Evolutionary conservation across 2,113 vertebrate genomes (phyloP), one percentile per base, ranked within the genome.

Genomic region (Raja brachyura): DNA sequence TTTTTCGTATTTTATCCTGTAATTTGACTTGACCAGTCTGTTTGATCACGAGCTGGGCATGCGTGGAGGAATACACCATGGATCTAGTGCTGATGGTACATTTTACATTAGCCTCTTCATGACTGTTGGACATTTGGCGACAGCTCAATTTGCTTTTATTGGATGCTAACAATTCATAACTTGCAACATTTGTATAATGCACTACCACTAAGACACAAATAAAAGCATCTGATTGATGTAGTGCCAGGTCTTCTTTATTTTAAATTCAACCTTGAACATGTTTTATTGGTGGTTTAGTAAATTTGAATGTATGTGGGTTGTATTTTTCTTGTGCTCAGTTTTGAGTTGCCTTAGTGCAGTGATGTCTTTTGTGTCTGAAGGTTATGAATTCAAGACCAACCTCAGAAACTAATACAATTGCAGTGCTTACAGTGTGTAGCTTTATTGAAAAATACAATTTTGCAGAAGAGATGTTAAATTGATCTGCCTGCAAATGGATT

Each of bases 81-180:
- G 73, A 39, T 92, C 20, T 92, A 7, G 33, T 18, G 66, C 68
- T 92, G 90, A 74, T 73, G 14, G 31, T 13, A 74, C 39, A 48
- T 74, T 92, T 92, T 73, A 6, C 20, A 90, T 90, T 90, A 48
- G 63, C 66, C 33, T 92, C 31, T 70, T 92, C 48, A 73, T 70
- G 33, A 33, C 63, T 25, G 63, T 9, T 31, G 88, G 88, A 68
- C 66, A 48, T 90, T 33, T 90, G 63, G 70, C 20, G 68, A 39
- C 66, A 92, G 39, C 70, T 92, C 68, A 92, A 74, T 92, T 92
- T 73, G 28, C 18, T 73, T 92, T 92, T 73, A 92, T 92, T 92
- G 22, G 68, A 28, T 92, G 90, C 39, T 74, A 92, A 73, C 66
- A 74, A 73, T 92, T 68, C 66, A 73, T 70, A 54, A 92, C 39